Evolutionary conservation across 2,113 vertebrate genomes (phyloP), one percentile per base, ranked within the genome.

Genomic region (Scatophagus argus): DNA sequence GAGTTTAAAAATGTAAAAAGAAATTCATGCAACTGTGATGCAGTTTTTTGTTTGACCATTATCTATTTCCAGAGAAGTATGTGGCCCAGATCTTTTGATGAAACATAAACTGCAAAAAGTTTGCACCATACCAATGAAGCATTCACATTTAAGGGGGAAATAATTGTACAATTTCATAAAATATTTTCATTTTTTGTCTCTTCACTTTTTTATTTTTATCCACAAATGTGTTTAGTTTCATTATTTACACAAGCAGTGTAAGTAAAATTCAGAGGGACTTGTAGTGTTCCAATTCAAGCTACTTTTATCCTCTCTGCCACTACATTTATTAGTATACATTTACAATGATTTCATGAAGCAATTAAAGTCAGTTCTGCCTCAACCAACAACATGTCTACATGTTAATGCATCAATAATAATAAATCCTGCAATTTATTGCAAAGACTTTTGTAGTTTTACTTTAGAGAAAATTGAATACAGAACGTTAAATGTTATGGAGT

Each of bases 1-100:
- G 14, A 55, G 10, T 44, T 63, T 44, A 10, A 41, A 69, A 63
- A 82, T 60, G 52, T 29, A 34, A 27, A n/a, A 51, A 32, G 6
- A 55, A 23, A 16, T 6, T 66, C 27, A 56, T 12, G n/a, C 49
- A 59, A 13, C 32, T 23, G 21, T 64, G n/a, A 36, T 59, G 6
- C 10, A 19, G 19, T 23, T 49, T 54, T 64, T 56, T 34, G 56
- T 54, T 70, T 44, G 21, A 51, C n/a, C 11, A n/a, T 56, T 43
- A 9, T 38, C n/a, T 11, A n/a, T n/a, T 69, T 46, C 14, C 1
- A 29, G 10, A 4, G 61, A 32, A 61, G 31, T 14, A 9, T 61
- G 32, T 39, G 5, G 27, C 32, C 6, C 62, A 32, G 27, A 2
- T 16, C 27, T 13, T 47, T 38, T 4, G 0, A 3, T 60, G 8